Evolutionary conservation across 37 sponge, comb jelly and placozoan genomes (phyloP), one percentile per base, ranked within the genome.

Genomic region (Hormiphora californensis): DNA sequence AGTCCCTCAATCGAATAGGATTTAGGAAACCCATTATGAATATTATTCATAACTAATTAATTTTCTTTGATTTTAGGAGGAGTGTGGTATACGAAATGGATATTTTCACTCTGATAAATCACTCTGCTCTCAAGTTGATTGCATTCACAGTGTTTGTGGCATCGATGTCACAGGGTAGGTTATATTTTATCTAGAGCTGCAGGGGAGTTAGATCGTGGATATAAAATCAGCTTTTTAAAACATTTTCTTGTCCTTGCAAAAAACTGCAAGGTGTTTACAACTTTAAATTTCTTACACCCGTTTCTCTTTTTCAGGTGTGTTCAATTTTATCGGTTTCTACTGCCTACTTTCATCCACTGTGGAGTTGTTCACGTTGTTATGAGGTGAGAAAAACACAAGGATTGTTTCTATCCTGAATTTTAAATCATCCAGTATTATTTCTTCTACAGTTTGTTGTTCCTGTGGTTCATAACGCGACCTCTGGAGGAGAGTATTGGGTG

Each of bases 51-150:
- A n/a, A n/a, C n/a, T n/a, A n/a, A n/a, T n/a, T n/a, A n/a, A n/a
- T n/a, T n/a, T n/a, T n/a, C n/a, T n/a, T n/a, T n/a, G n/a, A 5
- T 57, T 57, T 12, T 38, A 65, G 67, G 67, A 65, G 28, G 67
- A 65, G 28, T 65, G 67, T 65, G 67, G 15, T 3, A 15, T 65
- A 9, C 32, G 37, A 65, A 27, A 32, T 5, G 67, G 67, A 17
- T 65, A 34, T 33, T 65, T 65, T 31, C 67, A 65, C 17, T 38
- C 67, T 33, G 15, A 65, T 33, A 5, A 12, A 15, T 7, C 31
- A 9, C 67, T 65, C 36, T 65, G 67, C 35, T 28, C 31, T 57
- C 61, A 57, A 30, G 61, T 57, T 5, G 61, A 57, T 57, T 57
- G 61, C 22, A 30, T 57, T 21, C n/a, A 57, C n/a, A 23, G 27